phyloP scores from a whole-genome alignment of 1,140 invertebrate species.

The Bactericera cockerelli region DNA sequence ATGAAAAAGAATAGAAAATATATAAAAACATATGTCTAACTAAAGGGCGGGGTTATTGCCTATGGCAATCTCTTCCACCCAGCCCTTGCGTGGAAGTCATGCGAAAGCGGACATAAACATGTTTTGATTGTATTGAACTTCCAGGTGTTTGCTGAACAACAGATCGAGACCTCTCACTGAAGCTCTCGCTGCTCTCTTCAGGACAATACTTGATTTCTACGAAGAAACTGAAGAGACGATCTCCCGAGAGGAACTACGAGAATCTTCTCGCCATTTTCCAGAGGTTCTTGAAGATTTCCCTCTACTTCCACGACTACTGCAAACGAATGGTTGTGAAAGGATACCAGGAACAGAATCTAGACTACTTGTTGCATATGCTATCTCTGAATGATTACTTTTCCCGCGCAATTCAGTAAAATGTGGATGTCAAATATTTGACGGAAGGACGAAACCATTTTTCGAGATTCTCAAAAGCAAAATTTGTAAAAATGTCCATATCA shows the following conservation, averaged over 20 bases:
- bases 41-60: no score
- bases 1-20: no score
- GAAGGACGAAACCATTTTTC: no score
- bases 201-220: background rate
- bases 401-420: background rate
- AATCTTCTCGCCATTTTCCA: background rate
- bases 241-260: background rate
- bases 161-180: constrained; percentile 30
- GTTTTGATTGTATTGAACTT: constrained; percentile 17
- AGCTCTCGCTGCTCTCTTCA: background rate
- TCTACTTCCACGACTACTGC: background rate
- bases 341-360: constrained; percentile 1
- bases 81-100: no score
- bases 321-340: background rate
- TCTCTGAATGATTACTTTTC: constrained; percentile 5
- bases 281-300: background rate
- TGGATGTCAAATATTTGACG: no score
- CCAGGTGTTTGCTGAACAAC: constrained; percentile 48
- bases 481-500: no score
- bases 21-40: no score
- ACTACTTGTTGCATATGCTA: background rate
- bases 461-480: no score
- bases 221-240: background rate
- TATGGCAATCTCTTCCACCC: no score
- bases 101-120: no score